Evolutionary conservation across 2,888 invertebrate species (phyloP).

Genomic region (Meta bourneti): DNA sequence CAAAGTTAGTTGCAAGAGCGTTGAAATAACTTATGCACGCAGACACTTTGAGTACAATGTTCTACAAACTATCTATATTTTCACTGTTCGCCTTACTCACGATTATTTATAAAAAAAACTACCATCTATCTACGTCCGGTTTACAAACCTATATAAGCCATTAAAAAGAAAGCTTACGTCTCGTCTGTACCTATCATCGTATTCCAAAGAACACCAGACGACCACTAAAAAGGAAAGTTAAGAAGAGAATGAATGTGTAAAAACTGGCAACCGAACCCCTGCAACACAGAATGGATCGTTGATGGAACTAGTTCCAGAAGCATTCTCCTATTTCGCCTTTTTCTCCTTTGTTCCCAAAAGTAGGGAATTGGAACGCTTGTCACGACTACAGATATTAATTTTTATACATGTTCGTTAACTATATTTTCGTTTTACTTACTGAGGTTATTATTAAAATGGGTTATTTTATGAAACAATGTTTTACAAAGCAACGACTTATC

Average conservation of each 20-base stretch:
- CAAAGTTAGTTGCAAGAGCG: too few species aligned
- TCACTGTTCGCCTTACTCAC: too few species aligned
- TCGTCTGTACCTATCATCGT: background rate
- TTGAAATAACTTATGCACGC: too few species aligned
- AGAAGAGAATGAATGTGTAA: background rate
- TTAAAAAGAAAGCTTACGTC: background rate
- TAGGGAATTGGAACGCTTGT: background rate
- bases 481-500: too few species aligned
- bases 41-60: too few species aligned
- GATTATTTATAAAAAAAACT: too few species aligned
- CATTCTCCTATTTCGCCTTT: background rate
- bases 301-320: background rate
- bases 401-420: background rate
- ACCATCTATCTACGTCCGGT: too few species aligned
- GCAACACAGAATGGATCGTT: background rate
- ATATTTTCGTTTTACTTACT: background rate
- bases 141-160: background rate
- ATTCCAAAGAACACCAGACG: background rate
- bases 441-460: background rate
- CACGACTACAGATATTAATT: background rate
- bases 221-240: background rate
- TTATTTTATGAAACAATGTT: background rate
- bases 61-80: too few species aligned
- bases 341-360: background rate
- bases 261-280: background rate